Base-by-base conservation (phyloP, 2,888 invertebrate species). In the Mesochorus sp. region DNA sequence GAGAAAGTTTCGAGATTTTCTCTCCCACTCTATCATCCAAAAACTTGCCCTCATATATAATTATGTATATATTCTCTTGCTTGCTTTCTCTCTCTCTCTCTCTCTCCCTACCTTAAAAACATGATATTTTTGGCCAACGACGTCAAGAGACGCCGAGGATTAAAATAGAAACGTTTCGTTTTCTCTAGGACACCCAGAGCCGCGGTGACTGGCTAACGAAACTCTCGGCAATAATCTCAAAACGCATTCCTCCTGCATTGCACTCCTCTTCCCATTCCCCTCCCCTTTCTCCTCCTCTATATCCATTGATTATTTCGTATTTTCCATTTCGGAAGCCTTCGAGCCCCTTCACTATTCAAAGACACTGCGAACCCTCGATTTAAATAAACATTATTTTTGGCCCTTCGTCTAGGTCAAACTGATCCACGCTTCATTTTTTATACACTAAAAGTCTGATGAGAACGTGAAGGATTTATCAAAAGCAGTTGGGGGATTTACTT, bases 91-190 rank as follows among this genome's bases (percentile, higher is more conserved):
- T 67, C 49, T 53, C 55, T 1, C 67, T 47, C 75, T 26, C 79
- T 80, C 64, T 66, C 59, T 68, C 28, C 59, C 72, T 59, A 78
- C 62, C 81, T 85, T 83, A 84, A 85, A 85, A 87, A 82, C 79
- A 82, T 77, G 87, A 85, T 91, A 91, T 91, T 91, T 91, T 88
- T 80, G 90, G 85, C 85, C 75, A 76, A 84, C 88, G 89, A 90
- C 91, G 91, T 90, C 91, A 91, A 84, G 68, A 82, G 82, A 42
- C 17, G 12, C 47, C 31, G 84, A 85, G 82, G 84, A 88, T 87
- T 78, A 82, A 91, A 91, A 91, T 91, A 91, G 90, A 67, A 42
- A 42, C 28, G 28, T 6, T 82, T 82, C 79, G 83, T 81, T 82
- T 82, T 84, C 75, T 88, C 84, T 87, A 84, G 86, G 85, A 85